Evolutionary conservation across 1,140 invertebrate genomes (phyloP).

Genomic region (Heterodera schachtii): DNA sequence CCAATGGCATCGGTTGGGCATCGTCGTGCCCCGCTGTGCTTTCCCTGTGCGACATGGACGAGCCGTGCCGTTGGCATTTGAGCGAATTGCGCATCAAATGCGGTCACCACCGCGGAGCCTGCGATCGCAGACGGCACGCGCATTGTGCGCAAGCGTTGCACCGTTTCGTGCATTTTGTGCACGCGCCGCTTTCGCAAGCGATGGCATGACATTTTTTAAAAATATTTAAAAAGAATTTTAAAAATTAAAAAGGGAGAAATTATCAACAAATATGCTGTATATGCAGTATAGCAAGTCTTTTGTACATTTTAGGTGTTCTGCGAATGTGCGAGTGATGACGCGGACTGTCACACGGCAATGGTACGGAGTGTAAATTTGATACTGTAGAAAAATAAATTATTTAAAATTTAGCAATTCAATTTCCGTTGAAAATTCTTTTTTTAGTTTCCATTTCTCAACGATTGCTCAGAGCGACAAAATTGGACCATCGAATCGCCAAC

Average conservation of each 20-base stretch:
- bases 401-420: too few relatives aligned
- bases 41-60: constrained; percentile 49
- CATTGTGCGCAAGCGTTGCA: constrained; percentile 58
- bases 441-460: neutral
- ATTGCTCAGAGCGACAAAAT: neutral
- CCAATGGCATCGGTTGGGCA: too few relatives aligned
- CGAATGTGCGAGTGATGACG: constrained; percentile 45
- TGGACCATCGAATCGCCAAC: neutral
- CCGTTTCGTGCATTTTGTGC: constrained; percentile 56
- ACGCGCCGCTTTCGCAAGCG: constrained; percentile 43
- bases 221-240: neutral
- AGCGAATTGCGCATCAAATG: constrained; percentile 60
- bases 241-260: neutral
- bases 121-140: constrained; percentile 32
- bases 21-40: constrained; percentile 38
- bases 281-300: neutral
- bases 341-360: neutral
- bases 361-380: neutral
- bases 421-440: too few relatives aligned
- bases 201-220: constrained; percentile 57
- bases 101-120: neutral
- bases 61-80: constrained; percentile 59
- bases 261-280: too few relatives aligned
- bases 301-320: constrained; percentile 29
- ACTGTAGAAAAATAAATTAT: too few relatives aligned